Conservation (phyloP, 2,888 invertebrate species). For the Nephrotoma flavescens region DNA sequence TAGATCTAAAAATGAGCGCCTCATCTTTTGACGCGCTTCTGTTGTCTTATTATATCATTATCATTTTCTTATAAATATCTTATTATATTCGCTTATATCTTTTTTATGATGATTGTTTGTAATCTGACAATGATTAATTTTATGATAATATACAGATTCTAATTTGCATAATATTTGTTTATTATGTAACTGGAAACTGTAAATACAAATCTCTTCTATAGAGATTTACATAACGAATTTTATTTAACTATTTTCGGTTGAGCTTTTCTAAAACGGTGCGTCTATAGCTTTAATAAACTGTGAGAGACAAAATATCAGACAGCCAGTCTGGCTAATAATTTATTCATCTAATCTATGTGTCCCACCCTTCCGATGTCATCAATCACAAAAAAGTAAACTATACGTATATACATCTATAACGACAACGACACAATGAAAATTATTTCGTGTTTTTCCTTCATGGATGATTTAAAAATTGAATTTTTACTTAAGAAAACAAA, state of each 20-base stretch:
- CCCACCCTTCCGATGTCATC: not conserved
- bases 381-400: not conserved
- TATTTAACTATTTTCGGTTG: not conserved
- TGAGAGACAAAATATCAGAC: not conserved
- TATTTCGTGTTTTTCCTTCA: not conserved
- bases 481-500: not conserved
- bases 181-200: not conserved
- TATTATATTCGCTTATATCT: not conserved
- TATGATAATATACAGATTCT: not conserved
- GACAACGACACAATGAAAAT: not conserved
- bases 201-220: not conserved
- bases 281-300: not conserved
- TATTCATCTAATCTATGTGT: not conserved
- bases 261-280: not conserved
- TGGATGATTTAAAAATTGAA: not conserved
- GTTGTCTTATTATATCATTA: not conserved
- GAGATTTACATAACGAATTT: not conserved
- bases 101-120: not conserved
- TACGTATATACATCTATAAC: not conserved
- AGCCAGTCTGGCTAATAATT: not conserved
- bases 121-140: not conserved
- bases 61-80: not conserved
- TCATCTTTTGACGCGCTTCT: not conserved
- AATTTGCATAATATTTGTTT: not conserved
- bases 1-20: not conserved